phyloP scores from a whole-genome alignment of 2,888 invertebrate species.

The Drosophila glabriapex region DNA sequence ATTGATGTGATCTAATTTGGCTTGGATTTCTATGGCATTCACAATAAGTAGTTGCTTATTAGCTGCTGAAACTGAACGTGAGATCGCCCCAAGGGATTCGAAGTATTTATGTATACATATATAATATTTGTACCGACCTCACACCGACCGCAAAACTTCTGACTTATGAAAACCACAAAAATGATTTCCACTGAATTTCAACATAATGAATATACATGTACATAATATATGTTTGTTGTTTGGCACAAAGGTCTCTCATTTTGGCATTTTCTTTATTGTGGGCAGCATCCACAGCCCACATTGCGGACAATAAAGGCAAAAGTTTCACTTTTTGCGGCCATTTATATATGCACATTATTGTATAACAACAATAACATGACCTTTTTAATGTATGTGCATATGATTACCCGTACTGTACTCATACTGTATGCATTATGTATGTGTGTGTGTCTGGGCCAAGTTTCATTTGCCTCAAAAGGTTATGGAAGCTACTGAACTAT shows the following conservation, averaged over 20 bases:
- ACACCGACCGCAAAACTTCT: conserved; percentile 12
- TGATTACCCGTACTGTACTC: conserved; percentile 23
- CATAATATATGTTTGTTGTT: conserved; percentile 31
- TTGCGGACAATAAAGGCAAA: conserved; percentile 68
- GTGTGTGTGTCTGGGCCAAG: background rate
- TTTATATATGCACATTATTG: conserved; percentile 51
- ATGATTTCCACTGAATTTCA: conserved; percentile 22
- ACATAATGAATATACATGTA: conserved; percentile 39
- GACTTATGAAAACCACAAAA: conserved; percentile 25
- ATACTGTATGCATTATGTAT: background rate
- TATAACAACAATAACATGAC: conserved; percentile 11
- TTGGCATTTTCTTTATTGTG: conserved; percentile 44
- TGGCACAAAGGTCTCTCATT: conserved; percentile 34
- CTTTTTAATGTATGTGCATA: conserved; percentile 37
- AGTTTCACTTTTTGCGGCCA: conserved; percentile 65
- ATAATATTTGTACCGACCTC: background rate
- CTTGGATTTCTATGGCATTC: conserved; percentile 7
- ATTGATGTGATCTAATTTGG: conserved; percentile 64
- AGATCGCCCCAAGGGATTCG: conserved; percentile 1
- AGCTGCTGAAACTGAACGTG: background rate
- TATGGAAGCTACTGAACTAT: conserved; percentile 45
- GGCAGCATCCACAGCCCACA: conserved; percentile 31
- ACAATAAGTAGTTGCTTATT: conserved; percentile 1
- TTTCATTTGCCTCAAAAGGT: conserved; percentile 30
- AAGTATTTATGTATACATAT: background rate